Evolutionary conservation across 2,797 vertebrate species (phyloP).

Genomic region (Coccyzus lansbergi): DNA sequence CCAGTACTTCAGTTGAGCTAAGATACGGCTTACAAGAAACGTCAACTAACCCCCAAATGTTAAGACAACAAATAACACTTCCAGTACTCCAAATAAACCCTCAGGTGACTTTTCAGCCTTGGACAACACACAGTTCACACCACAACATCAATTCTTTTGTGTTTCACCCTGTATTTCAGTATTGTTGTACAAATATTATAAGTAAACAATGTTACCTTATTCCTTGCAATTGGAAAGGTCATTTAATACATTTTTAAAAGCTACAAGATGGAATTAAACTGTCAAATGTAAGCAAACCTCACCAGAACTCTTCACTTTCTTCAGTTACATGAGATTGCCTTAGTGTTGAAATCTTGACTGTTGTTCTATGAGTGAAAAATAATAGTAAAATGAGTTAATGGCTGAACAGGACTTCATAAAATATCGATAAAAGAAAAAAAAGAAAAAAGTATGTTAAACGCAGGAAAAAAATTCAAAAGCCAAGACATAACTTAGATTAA

Average conservation of each 20-base stretch:
- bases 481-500: not conserved
- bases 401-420: not conserved
- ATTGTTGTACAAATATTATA: not conserved
- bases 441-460: not conserved
- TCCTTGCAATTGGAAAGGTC: not conserved
- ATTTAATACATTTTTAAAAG: not conserved
- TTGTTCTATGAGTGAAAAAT: not conserved
- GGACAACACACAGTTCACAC: not conserved
- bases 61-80: not conserved
- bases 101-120: not conserved
- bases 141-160: not conserved
- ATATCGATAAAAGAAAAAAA: not conserved
- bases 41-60: not conserved
- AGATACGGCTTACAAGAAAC: not conserved
- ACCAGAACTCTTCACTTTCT: not conserved
- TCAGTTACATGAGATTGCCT: not conserved
- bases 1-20: not conserved
- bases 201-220: not conserved
- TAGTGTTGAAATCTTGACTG: not conserved
- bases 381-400: not conserved
- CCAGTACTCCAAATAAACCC: not conserved
- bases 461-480: not conserved
- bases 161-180: not conserved
- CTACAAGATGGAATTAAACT: not conserved
- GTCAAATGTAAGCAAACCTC: not conserved